These are phyloP conservation scores for Steinernema hermaphroditum DNA, from an alignment of 2,888 invertebrate species.

Conservation along the genomic window DNA sequence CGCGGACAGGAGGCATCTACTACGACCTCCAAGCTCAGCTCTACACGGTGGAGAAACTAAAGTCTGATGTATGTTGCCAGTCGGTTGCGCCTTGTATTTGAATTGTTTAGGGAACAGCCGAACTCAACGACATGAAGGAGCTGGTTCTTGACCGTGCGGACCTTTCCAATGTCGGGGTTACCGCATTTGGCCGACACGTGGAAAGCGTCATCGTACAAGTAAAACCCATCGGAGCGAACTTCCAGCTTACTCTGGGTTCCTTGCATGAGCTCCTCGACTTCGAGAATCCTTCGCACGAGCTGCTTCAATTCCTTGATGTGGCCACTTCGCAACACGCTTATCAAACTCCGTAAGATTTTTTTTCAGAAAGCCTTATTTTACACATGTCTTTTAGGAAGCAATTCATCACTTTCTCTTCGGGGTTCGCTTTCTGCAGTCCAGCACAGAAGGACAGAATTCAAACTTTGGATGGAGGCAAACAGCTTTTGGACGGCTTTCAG, in stretches of 20 bases:
- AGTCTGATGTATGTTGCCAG: not conserved
- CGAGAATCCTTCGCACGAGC: not conserved
- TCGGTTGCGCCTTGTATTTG: too few relatives aligned
- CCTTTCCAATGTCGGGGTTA: not conserved
- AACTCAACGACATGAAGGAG: not conserved
- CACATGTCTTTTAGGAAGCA: not conserved
- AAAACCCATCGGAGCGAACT: not conserved
- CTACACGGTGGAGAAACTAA: not conserved
- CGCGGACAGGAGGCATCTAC: not conserved
- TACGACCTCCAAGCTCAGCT: slow-evolving; percentile 5
- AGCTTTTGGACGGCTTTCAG: not conserved
- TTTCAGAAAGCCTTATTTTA: not conserved
- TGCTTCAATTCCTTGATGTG: not conserved
- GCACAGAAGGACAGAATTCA: not conserved
- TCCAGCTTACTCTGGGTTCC: not conserved
- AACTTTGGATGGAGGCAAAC: not conserved
- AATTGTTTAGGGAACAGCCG: too few relatives aligned
- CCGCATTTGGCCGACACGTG: not conserved
- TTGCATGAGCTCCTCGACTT: not conserved
- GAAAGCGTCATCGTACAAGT: not conserved
- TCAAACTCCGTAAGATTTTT: not conserved
- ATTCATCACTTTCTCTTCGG: not conserved
- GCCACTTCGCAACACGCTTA: not conserved
- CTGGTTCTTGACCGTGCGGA: not conserved
- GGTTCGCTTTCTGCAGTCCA: not conserved